Evolutionary conservation across 2,113 vertebrate genomes (phyloP).

Genomic region (Sorex araneus): DNA sequence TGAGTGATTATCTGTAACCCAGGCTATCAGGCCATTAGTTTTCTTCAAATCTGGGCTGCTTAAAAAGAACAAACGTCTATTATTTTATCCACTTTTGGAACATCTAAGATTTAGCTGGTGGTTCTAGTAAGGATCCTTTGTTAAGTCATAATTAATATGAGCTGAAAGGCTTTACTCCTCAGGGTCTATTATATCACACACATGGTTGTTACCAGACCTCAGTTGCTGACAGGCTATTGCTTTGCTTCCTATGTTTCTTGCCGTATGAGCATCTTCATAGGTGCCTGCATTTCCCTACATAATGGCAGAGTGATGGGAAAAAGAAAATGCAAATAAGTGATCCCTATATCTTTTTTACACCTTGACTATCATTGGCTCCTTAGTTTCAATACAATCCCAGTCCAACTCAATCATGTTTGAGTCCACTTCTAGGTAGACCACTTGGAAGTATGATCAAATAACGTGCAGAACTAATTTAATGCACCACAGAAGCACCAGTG

Average conservation of each 20-base stretch:
- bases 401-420: not conserved
- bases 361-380: not conserved
- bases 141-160: not conserved
- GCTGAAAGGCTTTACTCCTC: not conserved
- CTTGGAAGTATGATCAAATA: not conserved
- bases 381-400: not conserved
- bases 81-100: not conserved
- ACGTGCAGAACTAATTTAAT: not conserved
- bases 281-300: not conserved
- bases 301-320: not conserved
- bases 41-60: not conserved
- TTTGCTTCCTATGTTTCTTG: not conserved
- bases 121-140: fast-evolving
- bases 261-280: not conserved
- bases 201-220: not conserved
- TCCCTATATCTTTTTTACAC: not conserved
- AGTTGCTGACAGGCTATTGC: not conserved
- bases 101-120: not conserved
- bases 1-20: not conserved
- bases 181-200: not conserved
- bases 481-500: not conserved
- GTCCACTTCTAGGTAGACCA: too few relatives aligned
- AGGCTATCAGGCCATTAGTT: not conserved
- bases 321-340: not conserved
- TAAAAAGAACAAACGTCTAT: not conserved